These are phyloP conservation scores for Eueremaeus valkanovi DNA, from an alignment of 2,888 invertebrate species.

Conservation along the genomic window DNA sequence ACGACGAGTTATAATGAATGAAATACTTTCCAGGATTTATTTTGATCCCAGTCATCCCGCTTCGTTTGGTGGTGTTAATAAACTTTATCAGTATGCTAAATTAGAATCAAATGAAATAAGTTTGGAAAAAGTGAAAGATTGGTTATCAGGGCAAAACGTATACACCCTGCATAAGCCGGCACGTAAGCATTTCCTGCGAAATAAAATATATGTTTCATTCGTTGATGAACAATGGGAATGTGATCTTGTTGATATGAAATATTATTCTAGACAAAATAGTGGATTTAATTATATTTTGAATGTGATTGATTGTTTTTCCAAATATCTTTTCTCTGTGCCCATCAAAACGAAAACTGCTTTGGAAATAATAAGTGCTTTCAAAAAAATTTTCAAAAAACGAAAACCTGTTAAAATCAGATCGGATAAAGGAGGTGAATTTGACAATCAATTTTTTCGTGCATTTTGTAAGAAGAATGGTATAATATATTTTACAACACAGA, in stretches of 20 bases:
- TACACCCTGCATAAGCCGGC: conserved; percentile 43
- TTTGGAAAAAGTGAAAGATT: conserved; percentile 32
- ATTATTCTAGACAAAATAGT: conserved; percentile 43
- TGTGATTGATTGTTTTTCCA: conserved; percentile 48
- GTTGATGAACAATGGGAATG: conserved; percentile 48
- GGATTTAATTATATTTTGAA: conserved; percentile 46
- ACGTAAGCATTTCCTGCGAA: conserved; percentile 38
- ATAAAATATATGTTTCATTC: conserved; percentile 43
- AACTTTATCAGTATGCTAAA: not conserved
- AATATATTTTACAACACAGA: conserved; percentile 48
- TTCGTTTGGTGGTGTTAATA: conserved; percentile 37
- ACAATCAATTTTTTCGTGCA: conserved; percentile 42
- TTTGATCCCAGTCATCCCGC: conserved; percentile 15
- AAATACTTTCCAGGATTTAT: too few relatives aligned
- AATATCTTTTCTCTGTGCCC: conserved; percentile 47
- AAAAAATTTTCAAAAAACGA: conserved; percentile 42
- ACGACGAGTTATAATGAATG: too few relatives aligned
- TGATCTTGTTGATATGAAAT: conserved; percentile 46
- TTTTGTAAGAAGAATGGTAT: conserved; percentile 44
- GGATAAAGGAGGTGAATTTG: too few relatives aligned
- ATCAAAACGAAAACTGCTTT: conserved; percentile 46
- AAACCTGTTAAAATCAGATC: conserved; percentile 45
- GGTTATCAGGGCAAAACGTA: conserved; percentile 33
- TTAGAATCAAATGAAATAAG: not conserved
- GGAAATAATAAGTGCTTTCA: conserved; percentile 43